phyloP scores from a whole-genome alignment of 2,888 invertebrate species.

The Lepidocyrtoides sp. region DNA sequence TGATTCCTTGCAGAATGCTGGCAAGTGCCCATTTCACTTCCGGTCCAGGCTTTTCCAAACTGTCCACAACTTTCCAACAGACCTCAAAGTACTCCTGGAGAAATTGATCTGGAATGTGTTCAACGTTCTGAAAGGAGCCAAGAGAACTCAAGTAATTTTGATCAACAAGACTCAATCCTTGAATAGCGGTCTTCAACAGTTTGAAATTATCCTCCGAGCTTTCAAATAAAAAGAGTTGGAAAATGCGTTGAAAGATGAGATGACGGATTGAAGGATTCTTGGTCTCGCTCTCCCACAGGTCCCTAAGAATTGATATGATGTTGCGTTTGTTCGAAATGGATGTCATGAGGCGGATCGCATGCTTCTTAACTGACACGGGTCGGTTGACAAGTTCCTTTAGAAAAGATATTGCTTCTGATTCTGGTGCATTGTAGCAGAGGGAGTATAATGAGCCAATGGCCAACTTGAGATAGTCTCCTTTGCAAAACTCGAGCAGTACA shows the following conservation, averaged over 20 bases:
- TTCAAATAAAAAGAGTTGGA: conserved; percentile 72
- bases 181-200: conserved; percentile 65
- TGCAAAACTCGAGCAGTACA: conserved; percentile 78
- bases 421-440: conserved; percentile 68
- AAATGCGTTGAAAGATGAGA: conserved; percentile 79
- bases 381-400: conserved; percentile 78
- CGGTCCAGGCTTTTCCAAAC: conserved; percentile 64
- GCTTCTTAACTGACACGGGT: conserved; percentile 81
- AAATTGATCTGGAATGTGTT: conserved; percentile 72
- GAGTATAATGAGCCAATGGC: conserved; percentile 80
- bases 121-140: conserved; percentile 67
- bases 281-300: conserved; percentile 72
- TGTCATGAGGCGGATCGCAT: conserved; percentile 81
- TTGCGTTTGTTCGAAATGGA: conserved; percentile 74
- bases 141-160: conserved; percentile 72
- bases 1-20: conserved; percentile 74
- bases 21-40: conserved; percentile 77
- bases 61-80: conserved; percentile 71
- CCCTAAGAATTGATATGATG: conserved; percentile 69
- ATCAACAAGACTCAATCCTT: conserved; percentile 56
- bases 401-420: conserved; percentile 70
- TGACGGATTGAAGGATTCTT: conserved; percentile 79
- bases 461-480: conserved; percentile 83
- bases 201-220: conserved; percentile 78
- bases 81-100: conserved; percentile 78